A percentile compares a stretch with the other conserved stretches of the same genome.
phyloP scores from a whole-genome alignment of 2,888 invertebrate genomes.

The Drosophila affinis region DNA sequence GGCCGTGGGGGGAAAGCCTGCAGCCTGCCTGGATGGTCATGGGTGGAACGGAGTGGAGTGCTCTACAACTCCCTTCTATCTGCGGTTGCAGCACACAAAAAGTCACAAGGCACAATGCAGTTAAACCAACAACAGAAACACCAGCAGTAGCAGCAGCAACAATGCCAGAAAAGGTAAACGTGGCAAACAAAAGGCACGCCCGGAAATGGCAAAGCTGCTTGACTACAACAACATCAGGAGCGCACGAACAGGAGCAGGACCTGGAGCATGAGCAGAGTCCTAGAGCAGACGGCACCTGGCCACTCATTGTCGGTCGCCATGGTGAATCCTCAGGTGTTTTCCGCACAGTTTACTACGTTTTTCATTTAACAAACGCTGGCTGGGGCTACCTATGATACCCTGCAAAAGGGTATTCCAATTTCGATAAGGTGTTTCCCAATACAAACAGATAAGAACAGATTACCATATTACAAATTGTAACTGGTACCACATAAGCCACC shows the following conservation, averaged over 20 bases:
- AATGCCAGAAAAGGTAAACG: conserved; percentile 67
- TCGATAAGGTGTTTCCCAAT: background rate
- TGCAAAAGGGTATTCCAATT: background rate
- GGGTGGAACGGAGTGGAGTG: background rate
- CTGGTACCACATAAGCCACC: background rate
- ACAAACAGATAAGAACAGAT: too few species aligned
- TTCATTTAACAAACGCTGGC: conserved; percentile 70
- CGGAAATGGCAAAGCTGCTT: conserved; percentile 78
- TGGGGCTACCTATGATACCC: conserved; percentile 1
- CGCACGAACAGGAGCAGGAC: conserved; percentile 24
- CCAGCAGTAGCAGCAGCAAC: conserved; percentile 29
- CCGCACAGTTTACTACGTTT: conserved; percentile 78
- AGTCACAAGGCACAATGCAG: conserved; percentile 74
- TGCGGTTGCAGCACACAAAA: conserved; percentile 74
- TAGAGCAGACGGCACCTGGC: conserved; percentile 67
- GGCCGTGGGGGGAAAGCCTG: too few species aligned
- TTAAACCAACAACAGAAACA: conserved; percentile 55
- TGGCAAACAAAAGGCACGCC: conserved; percentile 72
- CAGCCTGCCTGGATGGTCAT: too few species aligned
- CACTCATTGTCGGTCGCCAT: conserved; percentile 77
- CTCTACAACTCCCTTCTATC: conserved; percentile 61
- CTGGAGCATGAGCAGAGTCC: conserved; percentile 31
- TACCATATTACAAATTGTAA: background rate
- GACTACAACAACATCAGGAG: conserved; percentile 55
- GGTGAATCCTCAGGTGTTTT: conserved; percentile 82